A percentile compares a stretch with the other conserved stretches of the same genome.
Conservation (phyloP, 2,113 vertebrate species). For the Gadus chalcogrammus region DNA sequence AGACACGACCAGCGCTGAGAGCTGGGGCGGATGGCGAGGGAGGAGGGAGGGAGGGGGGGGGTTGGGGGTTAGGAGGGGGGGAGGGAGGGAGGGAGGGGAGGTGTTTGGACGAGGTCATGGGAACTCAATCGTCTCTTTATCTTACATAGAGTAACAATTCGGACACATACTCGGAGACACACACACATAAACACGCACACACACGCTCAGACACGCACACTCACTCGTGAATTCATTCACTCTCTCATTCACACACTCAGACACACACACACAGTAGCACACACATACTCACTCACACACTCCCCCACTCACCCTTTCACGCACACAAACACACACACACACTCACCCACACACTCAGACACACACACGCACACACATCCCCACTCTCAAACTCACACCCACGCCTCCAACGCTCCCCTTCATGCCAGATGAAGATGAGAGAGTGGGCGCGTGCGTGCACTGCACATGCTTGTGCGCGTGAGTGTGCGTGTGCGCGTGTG, state of each 20-base stretch:
- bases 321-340: not conserved
- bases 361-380: not conserved
- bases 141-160: constrained; percentile 71
- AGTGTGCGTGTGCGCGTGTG: constrained; percentile 18
- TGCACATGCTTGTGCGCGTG: constrained; percentile 8
- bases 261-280: not conserved
- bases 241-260: not conserved
- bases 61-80: constrained; percentile 43
- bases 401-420: constrained; percentile 35
- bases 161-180: constrained; percentile 22
- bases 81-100: constrained; percentile 41
- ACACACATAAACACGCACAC: not conserved
- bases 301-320: not conserved
- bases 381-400: not conserved
- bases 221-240: not conserved
- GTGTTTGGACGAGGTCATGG: not conserved
- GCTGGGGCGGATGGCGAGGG: constrained; percentile 52
- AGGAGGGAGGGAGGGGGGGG: constrained; percentile 18
- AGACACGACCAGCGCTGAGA: constrained; percentile 68
- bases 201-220: not conserved
- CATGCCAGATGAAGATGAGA: constrained; percentile 64
- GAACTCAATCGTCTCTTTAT: constrained; percentile 36
- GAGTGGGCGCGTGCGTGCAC: constrained; percentile 18
- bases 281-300: constrained; percentile 30
- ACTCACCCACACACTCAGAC: not conserved